Base-by-base conservation (phyloP, 2,888 invertebrate genomes). In the Philereme vetulata region DNA sequence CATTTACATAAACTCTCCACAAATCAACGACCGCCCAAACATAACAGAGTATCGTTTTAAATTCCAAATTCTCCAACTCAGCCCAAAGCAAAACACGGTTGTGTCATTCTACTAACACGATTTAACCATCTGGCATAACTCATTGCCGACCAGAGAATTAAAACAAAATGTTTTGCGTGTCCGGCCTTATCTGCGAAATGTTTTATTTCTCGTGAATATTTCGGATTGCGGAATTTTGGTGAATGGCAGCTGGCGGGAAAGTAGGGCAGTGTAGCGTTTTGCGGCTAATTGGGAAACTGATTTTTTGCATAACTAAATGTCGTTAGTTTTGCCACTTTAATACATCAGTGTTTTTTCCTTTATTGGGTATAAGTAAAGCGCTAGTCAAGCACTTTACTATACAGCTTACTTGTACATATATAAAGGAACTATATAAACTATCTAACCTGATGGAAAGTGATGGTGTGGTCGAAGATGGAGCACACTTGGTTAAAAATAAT, bases 181-280 rank as follows among this genome's bases (percentile, higher is more conserved):
- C 56, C 51, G 21, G 59, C 57, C 4, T 56, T 68, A 66, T 61
- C 68, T 63, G 51, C 36, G 55, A 64, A 62, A 65, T 63, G 61
- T 66, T 68, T 68, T 68, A 68, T 68, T 66, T 54, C 42, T 21
- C 45, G 40, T 45, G 56, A 63, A 63, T 66, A 61, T 66, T 57
- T 47, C 35, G 11, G 50, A 45, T 38, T 36, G 48, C 47, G 56
- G 44, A 7, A 10, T 44, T 55, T 57, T 34, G 35, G 48, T 4
- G 7, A 33, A 42, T 36, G 52, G 36, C 56, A 42, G 54, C 56
- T 38, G 51, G 38, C 35, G 56, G 35, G 38, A 40, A 56, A 56
- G 45, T 57, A 38, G 53, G 57, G 43, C 57, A 56, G 42, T 43
- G 51, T 6, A 51, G 44, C 40, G 46, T 56, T 61, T 61, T 42